Evolutionary conservation across 2,797 vertebrate species (phyloP).

Genomic region (Buceros bicornis): DNA sequence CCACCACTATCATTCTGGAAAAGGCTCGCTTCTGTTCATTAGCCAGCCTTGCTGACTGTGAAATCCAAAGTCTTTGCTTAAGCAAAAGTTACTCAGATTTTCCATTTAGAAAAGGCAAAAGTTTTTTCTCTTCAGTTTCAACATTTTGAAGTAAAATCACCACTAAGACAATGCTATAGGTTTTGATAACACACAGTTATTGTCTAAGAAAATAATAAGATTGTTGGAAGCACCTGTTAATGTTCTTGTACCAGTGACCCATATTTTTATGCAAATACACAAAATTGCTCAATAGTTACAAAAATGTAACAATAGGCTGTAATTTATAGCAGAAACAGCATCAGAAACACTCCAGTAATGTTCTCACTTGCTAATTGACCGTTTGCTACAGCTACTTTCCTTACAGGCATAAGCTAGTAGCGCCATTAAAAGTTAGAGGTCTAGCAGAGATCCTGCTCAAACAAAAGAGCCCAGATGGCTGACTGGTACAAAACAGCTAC

Average conservation of each 20-base stretch:
- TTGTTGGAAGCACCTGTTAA: neutral
- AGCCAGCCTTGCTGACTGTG: neutral
- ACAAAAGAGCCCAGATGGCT: slow-evolving; percentile 9
- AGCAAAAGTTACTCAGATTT: neutral
- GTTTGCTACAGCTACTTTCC: neutral
- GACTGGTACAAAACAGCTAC: neutral
- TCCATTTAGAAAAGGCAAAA: neutral
- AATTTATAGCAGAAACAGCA: neutral
- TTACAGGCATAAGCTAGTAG: neutral
- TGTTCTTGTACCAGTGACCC: neutral
- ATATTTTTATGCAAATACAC: neutral
- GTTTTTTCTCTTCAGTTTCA: neutral
- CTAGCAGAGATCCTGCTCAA: neutral
- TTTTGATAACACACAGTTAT: neutral
- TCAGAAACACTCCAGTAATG: neutral
- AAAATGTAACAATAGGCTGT: neutral
- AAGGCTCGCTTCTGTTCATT: neutral
- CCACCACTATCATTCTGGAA: neutral
- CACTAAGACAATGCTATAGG: neutral
- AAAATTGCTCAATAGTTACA: neutral
- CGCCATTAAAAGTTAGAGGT: neutral
- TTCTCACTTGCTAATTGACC: neutral
- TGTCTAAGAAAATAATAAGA: neutral
- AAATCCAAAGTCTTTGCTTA: neutral
- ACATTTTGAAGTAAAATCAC: neutral